A percentile compares a stretch with the other conserved stretches of the same genome.
phyloP scores from a whole-genome alignment of 2,888 invertebrate genomes.

The Gonocerus acuteangulatus region DNA sequence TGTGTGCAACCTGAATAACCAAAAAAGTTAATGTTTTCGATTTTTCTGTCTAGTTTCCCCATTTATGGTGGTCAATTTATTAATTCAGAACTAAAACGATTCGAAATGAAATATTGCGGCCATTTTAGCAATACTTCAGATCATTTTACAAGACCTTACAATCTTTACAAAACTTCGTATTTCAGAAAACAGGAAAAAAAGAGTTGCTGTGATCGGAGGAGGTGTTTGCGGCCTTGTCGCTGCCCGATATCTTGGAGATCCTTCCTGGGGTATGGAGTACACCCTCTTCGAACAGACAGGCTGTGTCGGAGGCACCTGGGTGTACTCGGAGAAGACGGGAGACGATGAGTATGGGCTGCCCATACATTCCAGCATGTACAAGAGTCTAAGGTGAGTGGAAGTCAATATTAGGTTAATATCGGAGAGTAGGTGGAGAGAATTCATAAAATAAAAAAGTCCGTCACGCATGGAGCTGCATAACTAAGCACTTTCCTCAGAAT shows the following conservation, averaged over 20 bases:
- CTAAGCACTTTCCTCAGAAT: too few species aligned
- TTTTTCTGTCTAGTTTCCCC: too few species aligned
- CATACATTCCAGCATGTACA: slow-evolving; percentile 87
- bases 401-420: background rate
- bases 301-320: slow-evolving; percentile 83
- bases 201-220: slow-evolving; percentile 72
- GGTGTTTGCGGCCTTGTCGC: slow-evolving; percentile 82
- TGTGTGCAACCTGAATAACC: too few species aligned
- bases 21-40: too few species aligned
- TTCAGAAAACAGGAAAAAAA: slow-evolving; percentile 6
- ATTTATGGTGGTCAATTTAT: too few species aligned
- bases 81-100: too few species aligned
- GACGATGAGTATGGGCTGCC: slow-evolving; percentile 70
- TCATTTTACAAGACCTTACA: too few species aligned
- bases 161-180: too few species aligned
- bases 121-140: too few species aligned
- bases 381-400: slow-evolving; percentile 64
- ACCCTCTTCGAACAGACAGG: slow-evolving; percentile 68
- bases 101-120: too few species aligned
- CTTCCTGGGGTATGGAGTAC: slow-evolving; percentile 37
- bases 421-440: background rate
- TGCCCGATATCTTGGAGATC: slow-evolving; percentile 52
- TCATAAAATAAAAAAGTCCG: too few species aligned
- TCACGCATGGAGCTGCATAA: too few species aligned
- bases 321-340: slow-evolving; percentile 69